Evolutionary conservation across 2,888 invertebrate genomes (phyloP).

Genomic region (Tenthredo distinguenda): DNA sequence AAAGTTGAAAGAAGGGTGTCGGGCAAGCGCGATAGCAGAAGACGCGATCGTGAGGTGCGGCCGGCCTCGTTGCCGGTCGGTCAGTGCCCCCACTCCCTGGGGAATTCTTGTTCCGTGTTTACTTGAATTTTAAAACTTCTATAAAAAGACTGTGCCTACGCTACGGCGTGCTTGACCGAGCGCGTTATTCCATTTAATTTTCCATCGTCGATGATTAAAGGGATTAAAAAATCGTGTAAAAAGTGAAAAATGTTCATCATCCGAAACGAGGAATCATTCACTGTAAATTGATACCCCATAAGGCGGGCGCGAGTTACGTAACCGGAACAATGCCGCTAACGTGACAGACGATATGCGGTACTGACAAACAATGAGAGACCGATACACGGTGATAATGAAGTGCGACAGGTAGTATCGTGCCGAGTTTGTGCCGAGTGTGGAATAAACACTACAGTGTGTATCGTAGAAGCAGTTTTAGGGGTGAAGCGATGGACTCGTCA

Average conservation of each 20-base stretch:
- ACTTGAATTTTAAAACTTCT: conserved; percentile 54
- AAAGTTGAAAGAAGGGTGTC: conserved; percentile 38
- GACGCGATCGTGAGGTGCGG: conserved; percentile 71
- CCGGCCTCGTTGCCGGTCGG: conserved; percentile 63
- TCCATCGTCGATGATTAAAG: conserved; percentile 18
- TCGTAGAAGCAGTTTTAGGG: conserved; percentile 49
- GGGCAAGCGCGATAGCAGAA: conserved; percentile 49
- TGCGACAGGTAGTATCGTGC: conserved; percentile 72
- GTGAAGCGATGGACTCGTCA: conserved; percentile 69
- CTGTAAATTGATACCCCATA: conserved; percentile 11
- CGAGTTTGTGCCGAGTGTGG: conserved; percentile 52
- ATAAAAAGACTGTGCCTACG: conserved; percentile 47
- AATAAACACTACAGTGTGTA: conserved; percentile 53
- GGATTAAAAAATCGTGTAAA: conserved; percentile 28
- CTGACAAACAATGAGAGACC: conserved; percentile 61
- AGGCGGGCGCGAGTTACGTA: conserved; percentile 17
- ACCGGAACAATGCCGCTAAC: conserved; percentile 51
- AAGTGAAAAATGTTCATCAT: conserved; percentile 41
- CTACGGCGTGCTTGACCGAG: conserved; percentile 46
- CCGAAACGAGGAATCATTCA: conserved; percentile 34
- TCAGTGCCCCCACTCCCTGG: conserved; percentile 70
- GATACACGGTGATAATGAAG: conserved; percentile 69
- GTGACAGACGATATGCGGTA: conserved; percentile 46
- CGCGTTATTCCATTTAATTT: conserved; percentile 49
- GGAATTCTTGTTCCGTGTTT: conserved; percentile 65